Evolutionary conservation across 2,113 vertebrate genomes (phyloP), one percentile per base, ranked within the genome.

Genomic region (Poeciliopsis turrubarensis): DNA sequence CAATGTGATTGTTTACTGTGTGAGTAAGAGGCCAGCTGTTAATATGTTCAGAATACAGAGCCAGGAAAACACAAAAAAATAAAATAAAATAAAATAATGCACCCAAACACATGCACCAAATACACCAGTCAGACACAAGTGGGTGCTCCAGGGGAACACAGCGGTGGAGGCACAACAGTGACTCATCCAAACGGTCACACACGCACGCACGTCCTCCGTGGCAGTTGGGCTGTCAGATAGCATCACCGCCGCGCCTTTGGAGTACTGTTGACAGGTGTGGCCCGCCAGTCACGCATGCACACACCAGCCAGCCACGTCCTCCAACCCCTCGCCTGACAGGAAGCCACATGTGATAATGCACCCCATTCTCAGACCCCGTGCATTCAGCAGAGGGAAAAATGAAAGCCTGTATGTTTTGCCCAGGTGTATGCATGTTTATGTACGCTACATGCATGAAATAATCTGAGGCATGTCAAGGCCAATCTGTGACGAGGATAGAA

Each of bases 251-350:
- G 71, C 76, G 85, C 81, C 84, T 83, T 78, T 89, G 78, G 86
- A 93, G 86, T 81, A 62, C 81, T 84, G 81, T 78, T 94, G 94
- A 93, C 93, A 94, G 92, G 90, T 93, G 91, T 92, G 90, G 83
- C 86, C 91, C 88, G 65, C 88, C 89, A 91, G 92, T 93, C 91
- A 93, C 83, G 73, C 89, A 86, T 77, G 64, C 69, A 88, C 84
- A 87, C 74, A 88, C 88, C 85, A 90, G 77, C 86, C 68, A 83
- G 78, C 63, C 78, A 82, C 78, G 69, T 92, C 87, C 87, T 83
- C 82, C 78, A 77, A 79, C 79, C 84, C 71, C 64, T 77, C 12
- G 72, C 77, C 84, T 88, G 82, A 88, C 86, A 86, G 84, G 77
- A 66, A 85, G 70, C 81, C 84, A 76, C 84, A 69, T 87, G 80